These are phyloP conservation scores for Ecliptopera silaceata DNA, from an alignment of 2,888 invertebrate species.

Conservation along the genomic window DNA sequence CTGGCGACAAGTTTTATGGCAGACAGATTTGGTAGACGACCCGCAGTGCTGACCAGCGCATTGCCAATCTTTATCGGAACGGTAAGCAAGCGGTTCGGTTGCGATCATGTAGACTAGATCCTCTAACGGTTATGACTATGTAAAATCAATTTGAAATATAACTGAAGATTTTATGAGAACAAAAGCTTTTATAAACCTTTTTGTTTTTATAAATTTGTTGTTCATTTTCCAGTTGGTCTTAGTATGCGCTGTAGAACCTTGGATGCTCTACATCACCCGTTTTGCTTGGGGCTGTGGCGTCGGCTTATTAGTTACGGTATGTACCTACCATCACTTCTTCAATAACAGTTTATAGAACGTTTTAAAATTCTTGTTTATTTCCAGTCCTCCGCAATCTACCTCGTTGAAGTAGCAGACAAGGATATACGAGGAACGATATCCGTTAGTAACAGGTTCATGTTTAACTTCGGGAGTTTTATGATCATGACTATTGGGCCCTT, in stretches of 20 bases:
- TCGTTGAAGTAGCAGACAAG: conserved; percentile 75
- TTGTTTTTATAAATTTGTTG: no score
- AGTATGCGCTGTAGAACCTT: conserved; percentile 61
- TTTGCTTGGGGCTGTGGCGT: conserved; percentile 76
- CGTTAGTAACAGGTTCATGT: conserved; percentile 59
- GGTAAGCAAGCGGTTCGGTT: no score
- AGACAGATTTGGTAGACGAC: conserved; percentile 57
- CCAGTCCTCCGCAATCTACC: conserved; percentile 72
- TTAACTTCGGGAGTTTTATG: conserved; percentile 64
- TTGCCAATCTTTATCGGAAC: conserved; percentile 57
- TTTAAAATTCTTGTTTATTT: conserved; percentile 29
- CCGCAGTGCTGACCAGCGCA: conserved; percentile 57
- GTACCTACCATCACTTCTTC: conserved; percentile 30
- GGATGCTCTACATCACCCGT: conserved; percentile 70
- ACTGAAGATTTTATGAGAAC: no score
- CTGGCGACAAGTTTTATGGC: conserved; percentile 52
- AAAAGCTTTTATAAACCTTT: no score
- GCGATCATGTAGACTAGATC: no score
- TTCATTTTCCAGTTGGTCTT: conserved; percentile 66
- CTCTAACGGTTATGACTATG: no score
- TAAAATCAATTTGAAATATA: no score
- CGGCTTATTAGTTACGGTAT: conserved; percentile 70
- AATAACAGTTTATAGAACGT: no score
- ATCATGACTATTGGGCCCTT: conserved; percentile 67
- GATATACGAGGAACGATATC: conserved; percentile 67